A percentile compares a stretch with the other conserved stretches of the same genome.
phyloP scores from a whole-genome alignment of 2,888 invertebrate species.

The Gortyna flavago region DNA sequence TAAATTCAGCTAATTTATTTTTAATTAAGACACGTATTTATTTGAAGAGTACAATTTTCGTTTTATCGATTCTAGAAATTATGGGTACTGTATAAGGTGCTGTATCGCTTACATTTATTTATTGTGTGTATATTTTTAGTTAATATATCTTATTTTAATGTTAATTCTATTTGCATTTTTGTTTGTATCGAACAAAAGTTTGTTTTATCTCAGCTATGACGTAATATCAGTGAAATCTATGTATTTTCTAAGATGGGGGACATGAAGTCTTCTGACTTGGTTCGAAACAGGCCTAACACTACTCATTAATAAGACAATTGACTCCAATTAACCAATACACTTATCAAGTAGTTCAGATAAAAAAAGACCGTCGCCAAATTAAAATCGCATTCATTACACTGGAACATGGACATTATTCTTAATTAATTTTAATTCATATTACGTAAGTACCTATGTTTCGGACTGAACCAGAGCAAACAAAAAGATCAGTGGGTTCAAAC shows the following conservation, averaged over 20 bases:
- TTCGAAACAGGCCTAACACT: background rate
- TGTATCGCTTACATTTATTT: constrained; percentile 40
- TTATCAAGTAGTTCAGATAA: constrained; percentile 10
- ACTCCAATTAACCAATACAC: constrained; percentile 14
- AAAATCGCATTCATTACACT: constrained; percentile 31
- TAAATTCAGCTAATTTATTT: constrained; percentile 54
- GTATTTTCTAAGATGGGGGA: constrained; percentile 2
- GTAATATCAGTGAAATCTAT: constrained; percentile 16
- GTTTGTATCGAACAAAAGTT: constrained; percentile 51
- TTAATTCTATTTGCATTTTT: constrained; percentile 17
- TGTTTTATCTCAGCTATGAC: constrained; percentile 30
- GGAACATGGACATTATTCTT: constrained; percentile 29
- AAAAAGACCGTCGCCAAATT: constrained; percentile 18
- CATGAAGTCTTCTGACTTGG: constrained; percentile 8
- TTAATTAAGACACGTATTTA: constrained; percentile 41
- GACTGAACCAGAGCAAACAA: constrained; percentile 33
- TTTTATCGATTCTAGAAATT: constrained; percentile 29
- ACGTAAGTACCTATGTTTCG: constrained; percentile 1
- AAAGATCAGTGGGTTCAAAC: constrained; percentile 35
- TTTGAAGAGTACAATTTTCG: constrained; percentile 61
- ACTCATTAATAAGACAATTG: constrained; percentile 11
- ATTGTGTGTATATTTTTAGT: constrained; percentile 27
- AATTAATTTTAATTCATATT: constrained; percentile 32
- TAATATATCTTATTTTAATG: constrained; percentile 6
- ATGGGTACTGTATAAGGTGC: constrained; percentile 49